Evolutionary conservation across 2,113 vertebrate genomes (phyloP), one percentile per base, ranked within the genome.

Genomic region (Garra rufa): DNA sequence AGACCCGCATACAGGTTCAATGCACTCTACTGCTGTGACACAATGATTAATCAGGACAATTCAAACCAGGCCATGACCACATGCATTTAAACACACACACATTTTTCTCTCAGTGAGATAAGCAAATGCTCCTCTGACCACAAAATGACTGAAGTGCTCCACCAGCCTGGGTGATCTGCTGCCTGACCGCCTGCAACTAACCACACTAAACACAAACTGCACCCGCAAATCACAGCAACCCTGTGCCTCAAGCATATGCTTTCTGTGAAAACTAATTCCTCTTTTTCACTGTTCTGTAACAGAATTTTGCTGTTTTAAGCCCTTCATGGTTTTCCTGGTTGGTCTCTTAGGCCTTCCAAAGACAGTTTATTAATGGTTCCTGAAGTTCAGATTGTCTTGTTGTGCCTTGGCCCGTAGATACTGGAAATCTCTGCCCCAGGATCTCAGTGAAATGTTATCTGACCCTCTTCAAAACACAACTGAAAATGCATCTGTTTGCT

Each of bases 31-130:
- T 85, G 84, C 38, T 4, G 41, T 83, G 87, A 88, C 83, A 87
- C 86, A 88, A 87, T 89, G 91, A 94, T 93, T 91, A 91, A 93
- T 92, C 90, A 89, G 87, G 85, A 87, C 26, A 89, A 81, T 84
- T 88, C 88, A 87, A 88, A 86, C 84, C 88, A 90, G 90, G 90
- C 86, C 89, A 76, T 85, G 77, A 92, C 92, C 91, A 91, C 91
- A 76, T 46, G 52, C 8, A 91, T 90, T 84, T 91, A 91, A 85
- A 90, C 89, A 92, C 93, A 91, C 91, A 92, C 88, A 90, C 92
- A 93, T 91, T 90, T 92, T 89, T 93, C 91, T 89, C 88, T 85
- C 70, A 71, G 82, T 82, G 91, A 94, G 92, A 94, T 95, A 94
- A 94, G 92, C 89, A 91, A 92, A 92, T 91, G 90, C 82, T 85